These are phyloP conservation scores for Tachyglossus aculeatus DNA, from an alignment of 2,797 vertebrate genomes.

Conservation along the genomic window DNA sequence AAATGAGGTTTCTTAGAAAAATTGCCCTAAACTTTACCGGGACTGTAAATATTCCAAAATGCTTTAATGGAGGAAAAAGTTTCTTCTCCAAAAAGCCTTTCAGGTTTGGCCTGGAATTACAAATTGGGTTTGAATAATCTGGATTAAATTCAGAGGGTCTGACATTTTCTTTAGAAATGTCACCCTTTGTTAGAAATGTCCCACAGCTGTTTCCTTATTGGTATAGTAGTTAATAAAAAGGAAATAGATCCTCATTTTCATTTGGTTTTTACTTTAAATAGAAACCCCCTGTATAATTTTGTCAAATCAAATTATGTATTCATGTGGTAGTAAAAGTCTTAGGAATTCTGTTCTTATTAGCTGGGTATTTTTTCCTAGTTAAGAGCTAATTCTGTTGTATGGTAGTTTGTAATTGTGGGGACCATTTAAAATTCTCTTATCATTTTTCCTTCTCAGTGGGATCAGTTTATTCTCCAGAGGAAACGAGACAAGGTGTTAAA, in stretches of 20 bases:
- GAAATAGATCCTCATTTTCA: slow-evolving; percentile 36
- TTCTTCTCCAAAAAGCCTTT: slow-evolving; percentile 35
- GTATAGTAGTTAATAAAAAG: slow-evolving; percentile 32
- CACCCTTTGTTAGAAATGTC: slow-evolving; percentile 29
- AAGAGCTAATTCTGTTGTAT: slow-evolving; percentile 27
- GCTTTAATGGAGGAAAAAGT: slow-evolving; percentile 37
- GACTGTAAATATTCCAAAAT: slow-evolving; percentile 36
- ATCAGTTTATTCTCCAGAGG: slow-evolving; percentile 72
- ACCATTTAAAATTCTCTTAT: slow-evolving; percentile 53
- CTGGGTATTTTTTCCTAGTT: slow-evolving; percentile 17
- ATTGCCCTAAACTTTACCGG: slow-evolving; percentile 36
- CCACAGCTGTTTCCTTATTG: slow-evolving; percentile 22
- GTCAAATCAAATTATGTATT: slow-evolving; percentile 29
- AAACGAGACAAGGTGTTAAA: slow-evolving; percentile 71
- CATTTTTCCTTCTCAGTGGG: slow-evolving; percentile 56
- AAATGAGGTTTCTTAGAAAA: slow-evolving; percentile 37
- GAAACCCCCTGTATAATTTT: slow-evolving; percentile 46
- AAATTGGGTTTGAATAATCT: slow-evolving; percentile 35
- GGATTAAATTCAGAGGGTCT: slow-evolving; percentile 21
- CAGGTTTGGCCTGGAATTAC: slow-evolving; percentile 39
- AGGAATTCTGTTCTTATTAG: not conserved
- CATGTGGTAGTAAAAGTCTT: no score
- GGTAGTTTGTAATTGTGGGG: slow-evolving; percentile 36
- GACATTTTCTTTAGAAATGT: slow-evolving; percentile 1
- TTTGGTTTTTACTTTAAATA: slow-evolving; percentile 48